Percentiles rank a stretch among this genome's conserved stretches.
Evolutionary conservation across 2,888 invertebrate genomes (phyloP).

Genomic region (Ptychoptera albimana): DNA sequence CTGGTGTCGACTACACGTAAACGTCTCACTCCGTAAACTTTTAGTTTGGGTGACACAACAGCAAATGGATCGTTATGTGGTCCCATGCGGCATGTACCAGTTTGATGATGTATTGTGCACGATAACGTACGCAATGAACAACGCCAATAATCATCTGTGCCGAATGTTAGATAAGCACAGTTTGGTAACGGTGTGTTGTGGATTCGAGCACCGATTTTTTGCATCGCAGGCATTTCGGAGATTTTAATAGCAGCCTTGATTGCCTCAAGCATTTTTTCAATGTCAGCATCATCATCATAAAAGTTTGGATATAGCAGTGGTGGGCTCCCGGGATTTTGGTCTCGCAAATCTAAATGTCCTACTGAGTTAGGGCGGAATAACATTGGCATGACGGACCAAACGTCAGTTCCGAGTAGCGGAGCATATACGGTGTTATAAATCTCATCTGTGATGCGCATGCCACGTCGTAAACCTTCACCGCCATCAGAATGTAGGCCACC

Average conservation of each 20-base stretch:
- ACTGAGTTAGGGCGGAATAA: conserved; percentile 55
- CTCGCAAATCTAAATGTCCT: conserved; percentile 46
- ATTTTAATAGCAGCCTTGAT: conserved; percentile 45
- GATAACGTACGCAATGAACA: conserved; percentile 42
- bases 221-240: conserved; percentile 39
- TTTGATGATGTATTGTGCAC: conserved; percentile 42
- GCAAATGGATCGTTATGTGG: conserved; percentile 38
- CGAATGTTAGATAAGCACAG: conserved; percentile 32
- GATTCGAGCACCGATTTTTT: conserved; percentile 35
- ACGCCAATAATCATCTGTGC: conserved; percentile 48
- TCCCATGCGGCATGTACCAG: conserved; percentile 54
- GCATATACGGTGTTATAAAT: conserved; percentile 40
- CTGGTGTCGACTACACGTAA: conserved; percentile 49
- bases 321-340: conserved; percentile 53
- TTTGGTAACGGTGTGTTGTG: conserved; percentile 34
- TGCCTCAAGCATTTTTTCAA: conserved; percentile 40
- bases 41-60: conserved; percentile 42
- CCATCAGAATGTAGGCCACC: conserved; percentile 46
- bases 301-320: conserved; percentile 70
- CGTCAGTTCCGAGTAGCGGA: conserved; percentile 37
- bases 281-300: conserved; percentile 45
- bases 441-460: conserved; percentile 38
- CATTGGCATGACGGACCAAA: conserved; percentile 50
- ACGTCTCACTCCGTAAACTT: conserved; percentile 39
- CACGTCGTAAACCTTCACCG: conserved; percentile 35